phyloP scores from a whole-genome alignment of 2,888 invertebrate species.

The Acanthococcus lagerstroemiae region DNA sequence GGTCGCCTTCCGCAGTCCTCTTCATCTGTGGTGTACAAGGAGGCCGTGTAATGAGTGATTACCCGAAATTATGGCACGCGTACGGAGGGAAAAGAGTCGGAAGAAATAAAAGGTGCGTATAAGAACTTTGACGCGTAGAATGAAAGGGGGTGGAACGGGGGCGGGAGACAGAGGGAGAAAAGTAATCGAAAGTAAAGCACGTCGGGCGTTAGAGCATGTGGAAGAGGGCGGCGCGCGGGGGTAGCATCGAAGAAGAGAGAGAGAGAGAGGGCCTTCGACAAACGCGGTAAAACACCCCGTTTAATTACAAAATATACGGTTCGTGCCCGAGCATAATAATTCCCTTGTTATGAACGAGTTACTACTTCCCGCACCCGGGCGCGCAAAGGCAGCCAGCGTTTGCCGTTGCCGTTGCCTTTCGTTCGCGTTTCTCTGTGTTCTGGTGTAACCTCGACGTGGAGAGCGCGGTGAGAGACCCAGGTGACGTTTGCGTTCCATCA shows the following conservation, averaged over 20 bases:
- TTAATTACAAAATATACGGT: constrained; percentile 31
- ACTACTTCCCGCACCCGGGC: constrained; percentile 9
- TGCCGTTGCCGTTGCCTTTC: constrained; percentile 8
- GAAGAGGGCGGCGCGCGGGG: background rate
- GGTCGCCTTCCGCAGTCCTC: no score
- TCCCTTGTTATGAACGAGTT: constrained; percentile 29
- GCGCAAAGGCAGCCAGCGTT: background rate
- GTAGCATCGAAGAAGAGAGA: background rate
- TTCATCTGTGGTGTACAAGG: no score
- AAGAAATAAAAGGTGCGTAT: background rate
- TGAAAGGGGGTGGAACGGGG: background rate
- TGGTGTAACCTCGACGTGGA: background rate
- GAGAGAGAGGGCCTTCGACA: constrained; percentile 19
- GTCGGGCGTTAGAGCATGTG: background rate
- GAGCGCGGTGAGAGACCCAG: constrained; percentile 28
- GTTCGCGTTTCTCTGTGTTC: background rate
- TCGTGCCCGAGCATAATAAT: constrained; percentile 30
- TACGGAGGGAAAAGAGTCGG: no score
- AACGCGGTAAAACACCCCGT: constrained; percentile 28
- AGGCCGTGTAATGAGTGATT: no score
- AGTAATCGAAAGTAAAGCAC: constrained; percentile 18
- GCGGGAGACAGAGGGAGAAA: background rate
- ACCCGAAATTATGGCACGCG: no score
- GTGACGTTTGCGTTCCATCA: constrained; percentile 31
- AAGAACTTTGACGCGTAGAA: no score